These are phyloP conservation scores for Willowsia nigromaculata DNA, from an alignment of 2,888 invertebrate species.

Conservation along the genomic window DNA sequence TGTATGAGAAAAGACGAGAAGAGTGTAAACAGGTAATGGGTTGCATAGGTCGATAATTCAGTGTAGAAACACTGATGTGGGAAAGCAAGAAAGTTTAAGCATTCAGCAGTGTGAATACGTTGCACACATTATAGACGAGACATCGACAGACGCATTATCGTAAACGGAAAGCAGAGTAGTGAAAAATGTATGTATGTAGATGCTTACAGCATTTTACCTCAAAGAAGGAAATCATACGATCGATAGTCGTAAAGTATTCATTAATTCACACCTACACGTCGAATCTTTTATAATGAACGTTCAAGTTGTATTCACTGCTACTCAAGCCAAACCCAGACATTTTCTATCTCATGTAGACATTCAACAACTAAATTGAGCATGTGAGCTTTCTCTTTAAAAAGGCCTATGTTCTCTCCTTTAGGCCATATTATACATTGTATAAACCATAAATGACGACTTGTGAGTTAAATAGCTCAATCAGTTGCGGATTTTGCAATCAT, in stretches of 20 bases:
- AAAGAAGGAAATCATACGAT: neutral
- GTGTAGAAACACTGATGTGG: neutral
- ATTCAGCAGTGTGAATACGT: neutral
- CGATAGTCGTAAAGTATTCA: constrained; percentile 61
- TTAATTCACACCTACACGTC: constrained; percentile 49
- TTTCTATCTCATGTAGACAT: neutral
- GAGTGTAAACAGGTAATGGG: neutral
- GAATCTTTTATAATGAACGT: constrained; percentile 24
- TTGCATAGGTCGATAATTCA: neutral
- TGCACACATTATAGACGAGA: no score
- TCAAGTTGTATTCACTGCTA: neutral
- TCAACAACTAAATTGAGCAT: neutral
- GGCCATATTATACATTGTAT: neutral
- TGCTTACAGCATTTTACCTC: no score
- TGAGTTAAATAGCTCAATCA: constrained; percentile 52
- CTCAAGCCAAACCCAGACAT: neutral
- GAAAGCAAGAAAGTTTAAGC: neutral
- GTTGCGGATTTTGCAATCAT: constrained; percentile 35
- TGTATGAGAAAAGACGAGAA: neutral
- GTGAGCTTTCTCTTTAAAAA: neutral
- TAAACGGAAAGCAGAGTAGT: neutral
- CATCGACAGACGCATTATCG: neutral
- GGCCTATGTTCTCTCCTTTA: neutral
- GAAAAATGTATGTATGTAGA: neutral
- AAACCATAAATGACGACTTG: neutral